A percentile compares a stretch with the other conserved stretches of the same genome.
Evolutionary conservation across 2,113 vertebrate genomes (phyloP).

Genomic region (Lagopus muta): DNA sequence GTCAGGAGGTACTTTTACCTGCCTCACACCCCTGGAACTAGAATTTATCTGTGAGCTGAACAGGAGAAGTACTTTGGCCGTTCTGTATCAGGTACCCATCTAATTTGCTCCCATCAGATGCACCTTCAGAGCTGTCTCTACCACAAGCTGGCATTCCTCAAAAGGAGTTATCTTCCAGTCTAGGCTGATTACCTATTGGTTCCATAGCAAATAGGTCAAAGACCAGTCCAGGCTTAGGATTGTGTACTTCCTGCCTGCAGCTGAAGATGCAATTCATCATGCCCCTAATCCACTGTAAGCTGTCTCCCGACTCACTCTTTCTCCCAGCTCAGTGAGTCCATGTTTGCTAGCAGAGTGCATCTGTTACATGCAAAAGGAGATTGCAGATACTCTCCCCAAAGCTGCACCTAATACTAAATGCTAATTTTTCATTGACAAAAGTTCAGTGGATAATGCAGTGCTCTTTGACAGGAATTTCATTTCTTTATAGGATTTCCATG

Average conservation of each 20-base stretch:
- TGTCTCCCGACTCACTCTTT: not conserved
- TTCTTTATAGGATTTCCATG: not conserved
- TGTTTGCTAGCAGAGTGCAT: not conserved
- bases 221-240: not conserved
- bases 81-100: not conserved
- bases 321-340: fast-evolving
- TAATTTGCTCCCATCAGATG: not conserved
- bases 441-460: not conserved
- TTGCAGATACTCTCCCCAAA: not conserved
- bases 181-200: not conserved
- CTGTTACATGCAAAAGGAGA: not conserved
- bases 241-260: not conserved
- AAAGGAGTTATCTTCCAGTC: not conserved
- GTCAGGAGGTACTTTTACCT: constrained; percentile 1
- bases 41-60: not conserved
- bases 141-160: not conserved
- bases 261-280: not conserved
- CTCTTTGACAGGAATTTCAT: not conserved
- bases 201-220: not conserved
- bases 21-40: not conserved
- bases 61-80: not conserved
- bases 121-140: not conserved
- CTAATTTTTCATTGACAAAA: not conserved
- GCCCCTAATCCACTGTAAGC: not conserved
- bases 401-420: not conserved